Base-by-base conservation (phyloP, 2,888 invertebrate species). In the Mystacides longicornis region DNA sequence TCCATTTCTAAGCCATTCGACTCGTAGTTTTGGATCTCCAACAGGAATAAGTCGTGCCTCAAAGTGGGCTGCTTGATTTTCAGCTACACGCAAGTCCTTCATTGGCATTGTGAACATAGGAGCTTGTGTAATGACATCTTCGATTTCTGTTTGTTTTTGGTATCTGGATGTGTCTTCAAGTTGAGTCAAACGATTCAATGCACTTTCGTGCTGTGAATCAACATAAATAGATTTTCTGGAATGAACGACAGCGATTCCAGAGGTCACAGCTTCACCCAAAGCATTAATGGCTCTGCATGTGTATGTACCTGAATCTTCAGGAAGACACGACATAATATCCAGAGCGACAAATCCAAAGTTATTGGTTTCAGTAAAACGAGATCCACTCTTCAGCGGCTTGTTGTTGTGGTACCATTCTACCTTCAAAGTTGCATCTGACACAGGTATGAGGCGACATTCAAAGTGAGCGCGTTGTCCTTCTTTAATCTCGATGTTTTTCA, bases 341-440 rank as follows among this genome's bases (percentile, higher is more conserved):
- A 99, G 77, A 21, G 96, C 93, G 14, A 97, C 96, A 69, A 94
- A 98, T 45, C 98, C 98, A 69, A 99, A 98, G 73, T 93, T 97
- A 67, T 95, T 92, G 7, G 93, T 93, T 73, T 96, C 93, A 11
- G 92, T 90, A 70, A 97, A 98, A 64, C 98, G 84, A 5, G 95
- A 94, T 43, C 96, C 95, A 60, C 92, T 91, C 71, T 93, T 93
- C 1, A 95, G 79, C 0, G 93, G 90, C 62, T 82, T 81, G 65
- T 91, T 92, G 67, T 96, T 94, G 67, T 93, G 91, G 75, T 89
- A 93, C 95, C 96, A 96, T 72, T 94, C 93, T 1, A 96, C 93
- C 69, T 89, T 90, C 87, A 96, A 86, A 2, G 91, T 89, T 1
- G 91, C 79, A 72, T 96, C 96, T 7, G 93, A 94, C 16, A 94